Evolutionary conservation across 2,113 vertebrate genomes (phyloP).

Genomic region (Hippocampus abdominalis): DNA sequence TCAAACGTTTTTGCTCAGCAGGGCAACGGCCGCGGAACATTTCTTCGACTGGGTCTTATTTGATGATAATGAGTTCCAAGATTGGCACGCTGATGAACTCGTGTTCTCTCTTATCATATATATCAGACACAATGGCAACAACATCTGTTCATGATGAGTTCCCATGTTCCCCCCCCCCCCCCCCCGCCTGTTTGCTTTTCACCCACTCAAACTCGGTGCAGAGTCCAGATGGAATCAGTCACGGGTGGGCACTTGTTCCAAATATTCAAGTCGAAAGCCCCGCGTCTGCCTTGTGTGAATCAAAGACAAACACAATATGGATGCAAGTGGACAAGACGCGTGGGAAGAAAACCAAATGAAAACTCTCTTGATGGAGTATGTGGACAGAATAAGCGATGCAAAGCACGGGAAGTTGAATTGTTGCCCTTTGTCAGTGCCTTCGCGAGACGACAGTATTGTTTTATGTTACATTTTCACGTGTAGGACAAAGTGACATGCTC

Average conservation of each 20-base stretch:
- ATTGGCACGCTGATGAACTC: neutral
- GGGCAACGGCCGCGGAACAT: neutral
- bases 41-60: neutral
- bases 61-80: neutral
- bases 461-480: neutral
- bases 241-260: slow-evolving; percentile 40
- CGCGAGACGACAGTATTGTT: neutral
- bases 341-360: slow-evolving; percentile 18
- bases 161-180: slow-evolving; percentile 5
- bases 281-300: slow-evolving; percentile 48
- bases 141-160: slow-evolving; percentile 19
- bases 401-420: slow-evolving; percentile 7
- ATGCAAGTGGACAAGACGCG: slow-evolving; percentile 26
- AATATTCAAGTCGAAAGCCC: slow-evolving; percentile 44
- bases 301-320: slow-evolving; percentile 51
- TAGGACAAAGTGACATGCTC: too few species aligned
- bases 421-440: neutral
- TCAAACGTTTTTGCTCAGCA: neutral
- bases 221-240: slow-evolving; percentile 65
- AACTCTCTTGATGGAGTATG: slow-evolving; percentile 22
- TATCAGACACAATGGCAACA: slow-evolving; percentile 17
- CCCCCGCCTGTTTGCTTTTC: slow-evolving; percentile 21
- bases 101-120: neutral
- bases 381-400: slow-evolving; percentile 15
- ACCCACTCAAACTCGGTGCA: slow-evolving; percentile 38